These are phyloP conservation scores for Lithobates pipiens DNA, from an alignment of 2,797 vertebrate genomes.

Conservation along the genomic window DNA sequence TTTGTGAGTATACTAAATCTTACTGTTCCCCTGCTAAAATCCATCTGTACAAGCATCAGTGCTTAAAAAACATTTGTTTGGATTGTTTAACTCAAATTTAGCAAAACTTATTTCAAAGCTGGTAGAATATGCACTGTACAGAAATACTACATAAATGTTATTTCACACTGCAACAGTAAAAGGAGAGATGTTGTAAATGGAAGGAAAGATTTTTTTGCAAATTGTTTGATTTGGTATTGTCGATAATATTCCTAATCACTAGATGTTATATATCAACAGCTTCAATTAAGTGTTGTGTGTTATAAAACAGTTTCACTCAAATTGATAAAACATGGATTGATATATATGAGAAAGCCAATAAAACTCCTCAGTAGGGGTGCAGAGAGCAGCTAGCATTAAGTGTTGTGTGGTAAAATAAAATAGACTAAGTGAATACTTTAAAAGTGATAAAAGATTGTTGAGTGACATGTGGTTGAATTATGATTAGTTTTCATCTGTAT, in stretches of 20 bases:
- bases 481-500: slow-evolving; percentile 21
- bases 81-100: neutral
- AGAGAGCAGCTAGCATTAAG: neutral
- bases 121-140: no score
- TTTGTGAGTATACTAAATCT: slow-evolving; percentile 3
- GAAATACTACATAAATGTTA: no score
- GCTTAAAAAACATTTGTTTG: neutral
- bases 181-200: no score
- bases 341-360: neutral
- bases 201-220: no score
- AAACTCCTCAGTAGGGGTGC: neutral
- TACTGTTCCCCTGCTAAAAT: neutral
- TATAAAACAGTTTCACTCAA: no score
- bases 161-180: no score
- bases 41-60: neutral
- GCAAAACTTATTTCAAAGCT: no score
- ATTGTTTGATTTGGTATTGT: no score
- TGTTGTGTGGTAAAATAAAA: neutral
- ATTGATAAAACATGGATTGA: neutral
- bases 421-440: neutral
- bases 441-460: slow-evolving; percentile 1
- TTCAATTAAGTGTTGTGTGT: no score
- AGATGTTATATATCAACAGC: no score
- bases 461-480: slow-evolving; percentile 12
- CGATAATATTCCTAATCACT: no score